Evolutionary conservation across 2,113 vertebrate species (phyloP).

Genomic region (Spizaetus ornatus): DNA sequence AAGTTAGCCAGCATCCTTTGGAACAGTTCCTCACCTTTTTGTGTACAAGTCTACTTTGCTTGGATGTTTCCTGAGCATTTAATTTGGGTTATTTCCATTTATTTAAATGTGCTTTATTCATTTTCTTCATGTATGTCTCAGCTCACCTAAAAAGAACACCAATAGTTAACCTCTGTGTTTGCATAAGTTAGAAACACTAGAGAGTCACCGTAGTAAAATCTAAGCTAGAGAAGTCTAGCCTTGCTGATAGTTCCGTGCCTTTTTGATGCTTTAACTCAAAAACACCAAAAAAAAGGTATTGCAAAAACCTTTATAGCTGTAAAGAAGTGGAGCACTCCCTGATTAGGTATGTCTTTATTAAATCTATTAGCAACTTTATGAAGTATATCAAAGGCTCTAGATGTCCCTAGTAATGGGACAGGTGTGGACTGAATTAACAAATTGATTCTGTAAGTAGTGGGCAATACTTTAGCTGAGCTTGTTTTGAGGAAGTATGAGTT

Average conservation of each 20-base stretch:
- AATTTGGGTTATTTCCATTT: background rate
- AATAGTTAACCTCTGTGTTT: background rate
- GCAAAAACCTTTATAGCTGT: background rate
- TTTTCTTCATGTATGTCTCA: background rate
- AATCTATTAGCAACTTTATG: background rate
- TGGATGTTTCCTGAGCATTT: background rate
- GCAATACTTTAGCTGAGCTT: background rate
- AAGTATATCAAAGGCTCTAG: background rate
- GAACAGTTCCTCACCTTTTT: background rate
- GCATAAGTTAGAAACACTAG: background rate
- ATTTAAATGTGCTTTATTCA: background rate
- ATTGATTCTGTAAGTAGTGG: background rate
- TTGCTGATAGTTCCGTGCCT: background rate
- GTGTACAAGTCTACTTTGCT: background rate
- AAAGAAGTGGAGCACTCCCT: background rate
- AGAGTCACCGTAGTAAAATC: background rate
- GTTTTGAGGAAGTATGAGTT: slow-evolving; percentile 13
- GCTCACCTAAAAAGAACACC: background rate
- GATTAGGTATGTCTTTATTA: background rate
- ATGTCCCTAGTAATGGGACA: background rate
- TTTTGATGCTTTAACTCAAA: background rate
- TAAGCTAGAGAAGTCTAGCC: background rate
- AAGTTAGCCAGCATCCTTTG: background rate
- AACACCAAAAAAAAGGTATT: background rate
- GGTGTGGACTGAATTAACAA: slow-evolving; percentile 21